A percentile compares a stretch with the other conserved stretches of the same genome.
Evolutionary conservation across 2,888 invertebrate genomes (phyloP).

Genomic region (Eilema depressum): DNA sequence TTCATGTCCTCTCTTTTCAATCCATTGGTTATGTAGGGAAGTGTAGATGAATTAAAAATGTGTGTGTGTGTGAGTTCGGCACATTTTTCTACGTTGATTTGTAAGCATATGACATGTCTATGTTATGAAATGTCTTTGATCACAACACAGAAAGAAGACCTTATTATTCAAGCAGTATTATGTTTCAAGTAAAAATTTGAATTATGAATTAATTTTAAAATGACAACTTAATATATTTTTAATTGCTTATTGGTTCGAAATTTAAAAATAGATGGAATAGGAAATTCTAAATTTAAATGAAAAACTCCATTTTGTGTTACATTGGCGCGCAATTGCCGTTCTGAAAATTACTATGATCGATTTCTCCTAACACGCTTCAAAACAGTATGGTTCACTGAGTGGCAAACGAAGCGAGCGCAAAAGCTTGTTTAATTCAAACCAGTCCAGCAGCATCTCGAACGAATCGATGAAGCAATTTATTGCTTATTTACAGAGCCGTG

Average conservation of each 20-base stretch:
- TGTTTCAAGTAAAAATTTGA: background rate
- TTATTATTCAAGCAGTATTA: background rate
- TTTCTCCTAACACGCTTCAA: background rate
- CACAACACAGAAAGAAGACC: too few species aligned
- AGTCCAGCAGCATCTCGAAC: slow-evolving; percentile 15
- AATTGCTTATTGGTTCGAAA: background rate
- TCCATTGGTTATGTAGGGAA: too few species aligned
- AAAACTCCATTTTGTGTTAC: background rate
- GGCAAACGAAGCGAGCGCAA: slow-evolving; percentile 1
- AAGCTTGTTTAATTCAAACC: slow-evolving; percentile 5
- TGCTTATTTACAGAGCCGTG: slow-evolving; percentile 19
- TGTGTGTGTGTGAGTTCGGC: too few species aligned
- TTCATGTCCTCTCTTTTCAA: too few species aligned
- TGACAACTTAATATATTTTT: background rate
- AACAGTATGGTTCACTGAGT: background rate
- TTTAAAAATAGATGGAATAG: background rate
- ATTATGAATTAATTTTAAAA: background rate
- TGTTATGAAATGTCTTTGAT: too few species aligned
- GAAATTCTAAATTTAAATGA: background rate
- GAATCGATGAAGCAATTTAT: slow-evolving; percentile 23
- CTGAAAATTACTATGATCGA: background rate
- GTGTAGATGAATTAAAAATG: too few species aligned
- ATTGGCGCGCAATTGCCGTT: background rate
- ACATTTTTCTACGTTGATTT: too few species aligned
- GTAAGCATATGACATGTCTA: too few species aligned